These are phyloP conservation scores for Agapetus fuscipes DNA, from an alignment of 2,888 invertebrate genomes.

Conservation along the genomic window DNA sequence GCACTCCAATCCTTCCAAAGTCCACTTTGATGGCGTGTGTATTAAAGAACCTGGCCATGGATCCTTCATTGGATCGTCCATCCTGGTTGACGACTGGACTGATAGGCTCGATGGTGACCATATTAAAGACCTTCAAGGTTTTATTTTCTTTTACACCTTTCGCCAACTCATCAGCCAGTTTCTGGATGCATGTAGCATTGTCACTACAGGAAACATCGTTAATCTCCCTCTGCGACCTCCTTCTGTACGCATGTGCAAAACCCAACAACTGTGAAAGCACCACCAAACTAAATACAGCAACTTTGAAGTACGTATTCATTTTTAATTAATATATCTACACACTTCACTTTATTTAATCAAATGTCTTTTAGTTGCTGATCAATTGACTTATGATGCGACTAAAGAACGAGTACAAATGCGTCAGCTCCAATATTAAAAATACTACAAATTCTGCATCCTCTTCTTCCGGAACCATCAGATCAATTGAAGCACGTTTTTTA, in stretches of 20 bases:
- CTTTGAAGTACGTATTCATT: neutral
- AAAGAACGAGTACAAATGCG: neutral
- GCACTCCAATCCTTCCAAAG: constrained; percentile 44
- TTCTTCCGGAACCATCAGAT: constrained; percentile 1
- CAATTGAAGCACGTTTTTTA: no score
- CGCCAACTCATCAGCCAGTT: constrained; percentile 40
- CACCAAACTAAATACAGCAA: neutral
- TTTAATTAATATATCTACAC: neutral
- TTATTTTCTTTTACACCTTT: constrained; percentile 43
- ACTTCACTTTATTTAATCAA: neutral
- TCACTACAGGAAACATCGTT: constrained; percentile 45
- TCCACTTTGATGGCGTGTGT: constrained; percentile 46
- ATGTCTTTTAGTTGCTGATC: neutral
- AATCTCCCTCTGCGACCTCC: no score
- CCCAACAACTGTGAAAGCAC: neutral
- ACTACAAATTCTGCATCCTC: neutral
- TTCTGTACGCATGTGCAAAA: neutral
- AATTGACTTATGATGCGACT: neutral
- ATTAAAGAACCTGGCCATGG: constrained; percentile 38
- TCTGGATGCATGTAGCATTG: constrained; percentile 50
- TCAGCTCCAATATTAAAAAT: neutral
- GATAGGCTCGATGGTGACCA: constrained; percentile 47
- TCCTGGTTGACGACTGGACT: constrained; percentile 27
- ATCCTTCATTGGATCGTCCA: constrained; percentile 33
- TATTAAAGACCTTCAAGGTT: constrained; percentile 43